Evolutionary conservation across 1,140 invertebrate species (phyloP), one percentile per base, ranked within the genome.

Genomic region (Stegodyphus dumicola): DNA sequence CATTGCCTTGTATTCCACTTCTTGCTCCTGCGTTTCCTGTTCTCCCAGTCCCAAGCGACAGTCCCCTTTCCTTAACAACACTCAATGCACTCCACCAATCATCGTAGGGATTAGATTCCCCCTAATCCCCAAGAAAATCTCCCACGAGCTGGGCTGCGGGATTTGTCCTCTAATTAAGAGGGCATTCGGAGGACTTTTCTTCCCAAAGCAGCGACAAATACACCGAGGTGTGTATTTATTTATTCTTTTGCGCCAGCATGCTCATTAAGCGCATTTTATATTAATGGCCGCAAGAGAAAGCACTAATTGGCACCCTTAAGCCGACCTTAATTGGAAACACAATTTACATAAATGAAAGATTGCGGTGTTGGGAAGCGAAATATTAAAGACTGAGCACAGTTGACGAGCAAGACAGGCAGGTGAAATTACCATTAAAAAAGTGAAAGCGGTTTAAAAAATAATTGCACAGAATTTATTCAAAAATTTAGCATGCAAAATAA

Each of bases 161-260:
- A 79, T 79, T 79, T 79, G 77, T 79, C 52, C 77, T 79, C 77
- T 79, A 79, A 79, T 79, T 79, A 79, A 79, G 77, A 79, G 77
- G 52, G 51, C 65, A 79, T 70, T 54, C 60, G 77, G 33, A 70
- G 51, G 66, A 79, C 48, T 54, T 11, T 9, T 54, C 54, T 66
- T 53, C 51, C 53, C 17, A 15, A 18, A 13, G 51, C n/a, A 51
- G 71, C 52, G 51, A 69, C 65, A 79, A 60, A 70, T 79, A 65
- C 17, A 33, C 11, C 6, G 11, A 33, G 3, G 51, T 33, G 65
- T 15, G 52, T 70, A 70, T 54, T 69, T n/a, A 6, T n/a, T 56
- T 79, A 11, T 48, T 70, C 18, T 69, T 9, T 60, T 65, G 17
- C 51, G 56, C 9, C 9, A 70, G 67, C 51, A 52, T 13, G 10